Conservation (phyloP, 2,113 vertebrate genomes). For the Alethe diademata region DNA sequence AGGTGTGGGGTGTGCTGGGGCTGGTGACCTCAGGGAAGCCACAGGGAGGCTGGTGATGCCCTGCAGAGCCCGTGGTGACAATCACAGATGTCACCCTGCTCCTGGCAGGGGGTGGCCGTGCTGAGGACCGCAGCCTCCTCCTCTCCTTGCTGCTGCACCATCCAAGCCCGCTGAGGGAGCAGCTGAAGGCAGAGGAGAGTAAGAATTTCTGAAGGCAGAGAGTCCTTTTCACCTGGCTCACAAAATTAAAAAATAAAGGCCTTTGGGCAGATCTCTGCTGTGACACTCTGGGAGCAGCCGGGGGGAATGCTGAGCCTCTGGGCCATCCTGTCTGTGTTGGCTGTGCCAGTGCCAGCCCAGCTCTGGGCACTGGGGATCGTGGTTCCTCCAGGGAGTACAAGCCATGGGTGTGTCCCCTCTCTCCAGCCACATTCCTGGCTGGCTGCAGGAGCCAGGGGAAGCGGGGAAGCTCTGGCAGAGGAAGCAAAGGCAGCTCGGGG, state of each 20-base stretch:
- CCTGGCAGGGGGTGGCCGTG: background rate
- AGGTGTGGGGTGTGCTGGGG: background rate
- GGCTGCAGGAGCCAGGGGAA: background rate
- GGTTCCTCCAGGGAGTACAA: background rate
- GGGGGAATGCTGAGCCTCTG: background rate
- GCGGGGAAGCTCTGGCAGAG: accelerated
- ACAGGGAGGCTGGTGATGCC: accelerated
- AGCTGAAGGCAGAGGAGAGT: background rate
- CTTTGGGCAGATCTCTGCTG: background rate
- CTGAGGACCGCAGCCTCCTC: accelerated
- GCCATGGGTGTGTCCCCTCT: background rate
- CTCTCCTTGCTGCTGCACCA: background rate
- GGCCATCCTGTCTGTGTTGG: background rate
- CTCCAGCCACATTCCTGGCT: accelerated
- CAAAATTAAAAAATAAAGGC: background rate
- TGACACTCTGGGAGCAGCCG: background rate
- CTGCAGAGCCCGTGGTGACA: accelerated
- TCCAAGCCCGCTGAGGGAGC: background rate
- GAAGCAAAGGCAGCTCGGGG: accelerated
- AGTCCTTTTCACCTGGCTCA: background rate
- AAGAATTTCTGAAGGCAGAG: background rate
- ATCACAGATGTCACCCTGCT: background rate
- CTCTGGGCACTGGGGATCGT: background rate
- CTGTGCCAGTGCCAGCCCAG: background rate
- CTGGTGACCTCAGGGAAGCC: background rate